phyloP scores from a whole-genome alignment of 2,797 vertebrate genomes.

The Cryptoprocta ferox region DNA sequence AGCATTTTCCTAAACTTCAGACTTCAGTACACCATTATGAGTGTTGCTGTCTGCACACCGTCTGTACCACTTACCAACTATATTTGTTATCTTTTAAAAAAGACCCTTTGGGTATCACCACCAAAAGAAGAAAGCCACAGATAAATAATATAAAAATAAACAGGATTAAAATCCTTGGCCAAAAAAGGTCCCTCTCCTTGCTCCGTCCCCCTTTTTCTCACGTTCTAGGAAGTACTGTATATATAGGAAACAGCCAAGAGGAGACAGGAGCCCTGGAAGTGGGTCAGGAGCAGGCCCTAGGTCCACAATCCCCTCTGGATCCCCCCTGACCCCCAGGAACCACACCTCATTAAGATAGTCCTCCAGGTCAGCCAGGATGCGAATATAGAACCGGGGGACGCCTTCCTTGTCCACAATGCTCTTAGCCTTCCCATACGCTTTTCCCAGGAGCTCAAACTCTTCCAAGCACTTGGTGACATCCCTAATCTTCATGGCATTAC shows the following conservation, averaged over 20 bases:
- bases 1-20: background rate
- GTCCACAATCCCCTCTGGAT: background rate
- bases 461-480: constrained; percentile 96
- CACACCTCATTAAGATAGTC: constrained; percentile 95
- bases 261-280: background rate
- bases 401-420: constrained; percentile 96
- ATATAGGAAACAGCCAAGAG: background rate
- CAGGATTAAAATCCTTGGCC: background rate
- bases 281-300: background rate
- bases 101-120: background rate
- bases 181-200: background rate
- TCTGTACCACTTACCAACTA: background rate
- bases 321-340: background rate
- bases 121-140: background rate
- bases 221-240: background rate
- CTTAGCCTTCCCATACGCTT: constrained; percentile 95
- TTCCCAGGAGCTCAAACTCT: constrained; percentile 95
- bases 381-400: constrained; percentile 93
- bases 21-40: background rate
- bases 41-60: background rate
- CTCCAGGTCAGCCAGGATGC: constrained; percentile 94
- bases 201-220: background rate
- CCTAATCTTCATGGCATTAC: constrained; percentile 97
- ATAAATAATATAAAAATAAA: background rate
- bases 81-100: background rate